A percentile compares a stretch with the other conserved stretches of the same genome.
Conservation (phyloP, 2,888 invertebrate species). For the Sympetrum striolatum region DNA sequence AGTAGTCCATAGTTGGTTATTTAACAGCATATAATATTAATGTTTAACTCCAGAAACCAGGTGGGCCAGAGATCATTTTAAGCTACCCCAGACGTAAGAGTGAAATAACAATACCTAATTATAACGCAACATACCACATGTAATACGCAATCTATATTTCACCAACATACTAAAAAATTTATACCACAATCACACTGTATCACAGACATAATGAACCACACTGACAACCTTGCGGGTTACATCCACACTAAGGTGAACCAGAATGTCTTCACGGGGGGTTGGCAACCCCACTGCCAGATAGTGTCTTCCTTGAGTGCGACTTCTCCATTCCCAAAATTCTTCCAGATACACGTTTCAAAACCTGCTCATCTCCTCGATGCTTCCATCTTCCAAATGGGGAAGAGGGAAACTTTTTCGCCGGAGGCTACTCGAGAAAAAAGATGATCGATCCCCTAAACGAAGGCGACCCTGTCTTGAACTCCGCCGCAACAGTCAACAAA, state of each 20-base stretch:
- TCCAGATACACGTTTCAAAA: background rate
- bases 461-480: background rate
- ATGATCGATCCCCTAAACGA: background rate
- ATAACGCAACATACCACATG: too few relatives aligned
- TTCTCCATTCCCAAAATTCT: background rate
- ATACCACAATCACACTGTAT: too few relatives aligned
- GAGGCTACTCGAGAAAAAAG: conserved; percentile 27
- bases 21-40: too few relatives aligned
- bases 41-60: too few relatives aligned
- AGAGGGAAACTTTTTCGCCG: background rate
- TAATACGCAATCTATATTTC: too few relatives aligned
- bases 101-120: too few relatives aligned
- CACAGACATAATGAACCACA: too few relatives aligned
- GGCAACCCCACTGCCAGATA: background rate
- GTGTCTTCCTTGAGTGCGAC: too few relatives aligned
- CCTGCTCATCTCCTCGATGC: background rate
- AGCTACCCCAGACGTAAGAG: too few relatives aligned
- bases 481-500: conserved; percentile 11
- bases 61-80: too few relatives aligned
- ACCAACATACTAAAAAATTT: too few relatives aligned
- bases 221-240: background rate
- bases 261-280: background rate
- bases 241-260: background rate
- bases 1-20: too few relatives aligned
- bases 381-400: background rate